These are phyloP conservation scores for Gavialis gangeticus DNA, from an alignment of 2,113 vertebrate species.

Conservation along the genomic window DNA sequence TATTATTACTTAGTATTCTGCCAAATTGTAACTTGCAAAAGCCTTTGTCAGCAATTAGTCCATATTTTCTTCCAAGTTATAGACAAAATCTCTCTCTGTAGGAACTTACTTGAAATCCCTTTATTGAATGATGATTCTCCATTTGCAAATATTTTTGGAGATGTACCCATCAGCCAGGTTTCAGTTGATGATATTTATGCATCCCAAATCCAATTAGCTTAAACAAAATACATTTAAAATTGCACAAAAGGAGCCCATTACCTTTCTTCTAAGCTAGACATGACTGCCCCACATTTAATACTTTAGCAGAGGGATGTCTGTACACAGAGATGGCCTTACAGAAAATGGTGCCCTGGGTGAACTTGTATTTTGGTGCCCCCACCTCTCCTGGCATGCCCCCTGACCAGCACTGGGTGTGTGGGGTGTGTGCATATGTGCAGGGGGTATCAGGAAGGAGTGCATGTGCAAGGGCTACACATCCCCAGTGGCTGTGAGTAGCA, in stretches of 20 bases:
- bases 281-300: background rate
- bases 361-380: too few relatives aligned
- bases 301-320: background rate
- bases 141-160: background rate
- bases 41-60: background rate
- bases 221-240: background rate
- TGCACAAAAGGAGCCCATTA: too few relatives aligned
- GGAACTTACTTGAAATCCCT: background rate
- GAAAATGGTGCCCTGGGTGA: too few relatives aligned
- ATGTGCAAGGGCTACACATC: too few relatives aligned
- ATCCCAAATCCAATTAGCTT: background rate
- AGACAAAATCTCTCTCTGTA: background rate
- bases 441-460: too few relatives aligned
- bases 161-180: background rate
- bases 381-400: too few relatives aligned
- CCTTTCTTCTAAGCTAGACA: background rate
- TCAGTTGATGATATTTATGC: background rate
- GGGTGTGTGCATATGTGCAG: too few relatives aligned
- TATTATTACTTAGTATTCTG: conserved; percentile 21
- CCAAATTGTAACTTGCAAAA: conserved; percentile 32
- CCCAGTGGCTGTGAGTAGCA: too few relatives aligned
- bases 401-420: too few relatives aligned
- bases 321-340: background rate
- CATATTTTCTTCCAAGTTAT: background rate
- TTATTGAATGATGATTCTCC: background rate